Evolutionary conservation across 2,888 invertebrate genomes (phyloP), one percentile per base, ranked within the genome.

Genomic region (Adela reaumurella): DNA sequence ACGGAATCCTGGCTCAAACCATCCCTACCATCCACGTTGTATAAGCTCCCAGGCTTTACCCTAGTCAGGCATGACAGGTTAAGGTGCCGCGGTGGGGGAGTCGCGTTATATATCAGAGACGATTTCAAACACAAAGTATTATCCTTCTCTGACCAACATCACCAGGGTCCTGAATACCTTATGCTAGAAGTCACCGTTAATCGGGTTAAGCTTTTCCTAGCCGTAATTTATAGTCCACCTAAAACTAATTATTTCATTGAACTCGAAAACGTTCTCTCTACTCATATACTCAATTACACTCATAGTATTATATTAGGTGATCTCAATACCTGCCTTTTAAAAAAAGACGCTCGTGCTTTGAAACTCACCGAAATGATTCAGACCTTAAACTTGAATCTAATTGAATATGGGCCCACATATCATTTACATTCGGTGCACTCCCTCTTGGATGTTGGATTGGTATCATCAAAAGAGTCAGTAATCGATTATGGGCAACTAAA

Each of bases 1-100:
- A 42, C 50, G 1, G 53, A 53, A 29, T 46, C 47, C 11, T 50
- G 46, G 45, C 47, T 53, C n/a, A 53, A 51, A 18, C 49, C 48
- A 17, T 48, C 46, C n/a, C 35, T 46, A 16, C 20, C 46, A 19
- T 43, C 46, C 2, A 46, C 19, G 2, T n/a, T 19, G 2, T 47
- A 35, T n/a, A 17, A 43, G 1, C 47, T 50, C n/a, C 50, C 41
- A 17, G 47, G 50, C 14, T 50, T 17, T 28, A 35, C 18, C 2
- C 41, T 50, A 1, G 14, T 44, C 17, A 19, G 50, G 14, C 47
- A 50, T 17, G 50, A 50, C 19, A 16, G 50, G 11, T 29, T 35
- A 10, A 46, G 46, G 6, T 43, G n/a, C 2, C 24, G 19, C 2
- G 46, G 49, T 14, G 51, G 51, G 2, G 50, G 52, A 0, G 52